Evolutionary conservation across 2,797 vertebrate species (phyloP).

Genomic region (Sylvia borin): DNA sequence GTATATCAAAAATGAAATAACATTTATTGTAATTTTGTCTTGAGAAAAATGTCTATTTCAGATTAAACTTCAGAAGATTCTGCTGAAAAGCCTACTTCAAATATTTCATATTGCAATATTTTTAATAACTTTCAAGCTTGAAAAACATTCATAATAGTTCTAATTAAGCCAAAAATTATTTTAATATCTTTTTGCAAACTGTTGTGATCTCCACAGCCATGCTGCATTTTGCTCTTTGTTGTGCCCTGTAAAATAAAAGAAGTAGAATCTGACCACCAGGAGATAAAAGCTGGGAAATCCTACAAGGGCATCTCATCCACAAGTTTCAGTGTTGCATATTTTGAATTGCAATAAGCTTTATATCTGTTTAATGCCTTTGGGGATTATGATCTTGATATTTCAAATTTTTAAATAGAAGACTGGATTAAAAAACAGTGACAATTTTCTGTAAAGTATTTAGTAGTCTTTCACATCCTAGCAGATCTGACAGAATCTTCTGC

Average conservation of each 20-base stretch:
- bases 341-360: not conserved
- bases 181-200: not conserved
- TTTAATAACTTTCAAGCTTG: not conserved
- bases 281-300: not conserved
- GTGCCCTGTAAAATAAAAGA: not conserved
- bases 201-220: not conserved
- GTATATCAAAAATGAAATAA: not conserved
- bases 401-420: not conserved
- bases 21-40: not conserved
- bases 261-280: not conserved
- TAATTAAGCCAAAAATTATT: not conserved
- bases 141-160: not conserved
- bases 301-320: not conserved
- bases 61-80: not conserved
- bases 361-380: not conserved
- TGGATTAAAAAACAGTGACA: not conserved
- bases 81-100: not conserved
- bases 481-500: not conserved
- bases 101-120: not conserved
- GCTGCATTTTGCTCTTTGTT: not conserved
- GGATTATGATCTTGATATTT: not conserved
- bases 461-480: not conserved
- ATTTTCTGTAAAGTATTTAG: not conserved
- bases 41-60: not conserved
- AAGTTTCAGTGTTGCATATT: not conserved